Conservation (phyloP, 2,797 vertebrate genomes). For the Spizella passerina region DNA sequence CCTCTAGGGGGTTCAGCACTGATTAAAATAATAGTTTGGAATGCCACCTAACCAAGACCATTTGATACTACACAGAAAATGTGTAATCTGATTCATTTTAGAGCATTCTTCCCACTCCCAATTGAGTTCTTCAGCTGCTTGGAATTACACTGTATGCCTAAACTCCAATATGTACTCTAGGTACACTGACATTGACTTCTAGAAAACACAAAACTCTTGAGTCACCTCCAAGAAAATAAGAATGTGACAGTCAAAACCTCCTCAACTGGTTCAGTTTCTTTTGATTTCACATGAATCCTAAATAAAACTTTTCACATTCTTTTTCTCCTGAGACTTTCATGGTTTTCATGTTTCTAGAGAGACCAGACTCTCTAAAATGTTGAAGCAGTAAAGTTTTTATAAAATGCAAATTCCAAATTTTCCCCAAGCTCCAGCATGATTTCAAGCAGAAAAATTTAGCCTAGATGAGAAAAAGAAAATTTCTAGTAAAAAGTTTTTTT, state of each 20-base stretch:
- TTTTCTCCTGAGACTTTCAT: neutral
- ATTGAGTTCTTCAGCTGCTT: neutral
- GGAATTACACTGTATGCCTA: neutral
- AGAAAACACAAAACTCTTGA: neutral
- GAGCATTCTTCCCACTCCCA: neutral
- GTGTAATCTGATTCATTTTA: neutral
- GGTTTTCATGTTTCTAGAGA: neutral
- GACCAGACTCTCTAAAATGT: neutral
- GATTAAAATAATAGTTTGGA: neutral
- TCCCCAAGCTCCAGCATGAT: neutral
- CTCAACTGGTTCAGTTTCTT: neutral
- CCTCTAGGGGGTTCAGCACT: neutral
- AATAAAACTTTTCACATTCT: neutral
- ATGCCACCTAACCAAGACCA: neutral
- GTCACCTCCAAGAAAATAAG: neutral
- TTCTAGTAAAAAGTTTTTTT: neutral
- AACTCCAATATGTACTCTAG: neutral
- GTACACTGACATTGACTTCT: neutral
- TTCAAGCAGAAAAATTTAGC: neutral
- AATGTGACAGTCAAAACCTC: neutral
- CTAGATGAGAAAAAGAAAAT: neutral
- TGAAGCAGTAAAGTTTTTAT: neutral
- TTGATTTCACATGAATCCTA: neutral
- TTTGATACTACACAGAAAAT: neutral
- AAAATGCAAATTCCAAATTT: neutral